Percentiles rank a stretch among this genome's conserved stretches.
These are phyloP conservation scores for Oryzias woworae DNA, from an alignment of 2,113 vertebrate genomes.

Conservation along the genomic window DNA sequence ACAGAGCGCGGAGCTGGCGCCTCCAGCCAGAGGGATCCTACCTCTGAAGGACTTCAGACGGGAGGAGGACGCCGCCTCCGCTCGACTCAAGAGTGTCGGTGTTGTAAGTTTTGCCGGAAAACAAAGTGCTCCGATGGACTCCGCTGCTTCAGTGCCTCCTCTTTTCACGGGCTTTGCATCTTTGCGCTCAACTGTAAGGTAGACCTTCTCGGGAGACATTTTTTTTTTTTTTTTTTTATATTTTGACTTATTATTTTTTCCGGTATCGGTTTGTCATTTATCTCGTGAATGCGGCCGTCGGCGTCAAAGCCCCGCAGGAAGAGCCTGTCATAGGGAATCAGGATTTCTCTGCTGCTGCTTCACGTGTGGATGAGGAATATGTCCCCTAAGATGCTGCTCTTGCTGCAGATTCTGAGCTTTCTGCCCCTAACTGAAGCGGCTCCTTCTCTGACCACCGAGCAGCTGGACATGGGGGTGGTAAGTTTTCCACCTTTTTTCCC, in stretches of 20 bases:
- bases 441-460: constrained; percentile 75
- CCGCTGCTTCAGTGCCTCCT: neutral
- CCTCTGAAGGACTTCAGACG: constrained; percentile 18
- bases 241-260: neutral
- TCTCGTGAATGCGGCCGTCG: constrained; percentile 56
- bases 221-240: neutral
- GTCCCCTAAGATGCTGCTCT: constrained; percentile 67
- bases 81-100: neutral
- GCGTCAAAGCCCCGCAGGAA: constrained; percentile 58
- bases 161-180: constrained; percentile 60
- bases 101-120: neutral
- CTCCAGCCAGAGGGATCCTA: constrained; percentile 9
- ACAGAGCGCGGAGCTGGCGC: constrained; percentile 23
- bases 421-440: constrained; percentile 69
- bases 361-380: constrained; percentile 71
- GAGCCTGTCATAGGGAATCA: constrained; percentile 58
- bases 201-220: constrained; percentile 32
- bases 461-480: constrained; percentile 88
- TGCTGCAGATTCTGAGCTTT: constrained; percentile 64
- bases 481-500: constrained; percentile 65
- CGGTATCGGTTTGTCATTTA: constrained; percentile 36
- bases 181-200: constrained; percentile 67
- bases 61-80: neutral
- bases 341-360: constrained; percentile 38
- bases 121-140: constrained; percentile 17